These are phyloP conservation scores for Lepus timidus DNA, from an alignment of 2,113 vertebrate genomes.

Conservation along the genomic window DNA sequence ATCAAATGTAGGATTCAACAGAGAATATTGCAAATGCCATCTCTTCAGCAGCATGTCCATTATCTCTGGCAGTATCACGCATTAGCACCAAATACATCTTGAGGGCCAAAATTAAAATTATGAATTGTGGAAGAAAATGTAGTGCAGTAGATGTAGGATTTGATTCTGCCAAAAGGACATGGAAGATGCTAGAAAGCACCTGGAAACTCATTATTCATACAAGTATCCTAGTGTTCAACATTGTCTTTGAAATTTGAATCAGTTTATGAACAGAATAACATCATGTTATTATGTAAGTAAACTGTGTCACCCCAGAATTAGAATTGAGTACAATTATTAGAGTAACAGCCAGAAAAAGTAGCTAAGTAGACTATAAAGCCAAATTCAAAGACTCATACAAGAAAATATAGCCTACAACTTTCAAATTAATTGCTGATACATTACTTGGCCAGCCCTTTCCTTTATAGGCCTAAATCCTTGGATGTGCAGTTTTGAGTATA, in stretches of 20 bases:
- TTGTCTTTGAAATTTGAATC: constrained; percentile 30
- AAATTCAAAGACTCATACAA: not conserved
- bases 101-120: constrained; percentile 73
- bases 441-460: not conserved
- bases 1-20: constrained; percentile 68
- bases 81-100: constrained; percentile 42
- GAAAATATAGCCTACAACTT: not conserved
- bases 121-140: constrained; percentile 50
- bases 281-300: not conserved
- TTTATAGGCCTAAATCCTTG: not conserved
- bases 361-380: not conserved
- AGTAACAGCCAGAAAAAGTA: not conserved
- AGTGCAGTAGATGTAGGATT: not conserved
- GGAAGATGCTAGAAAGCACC: not conserved
- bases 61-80: constrained; percentile 68
- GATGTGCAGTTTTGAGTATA: not conserved
- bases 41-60: constrained; percentile 55
- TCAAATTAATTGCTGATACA: not conserved
- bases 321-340: not conserved
- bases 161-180: constrained; percentile 43
- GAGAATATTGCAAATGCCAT: constrained; percentile 52
- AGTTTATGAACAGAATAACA: not conserved
- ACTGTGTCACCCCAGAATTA: not conserved
- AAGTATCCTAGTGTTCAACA: not conserved
- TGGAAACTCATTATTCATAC: not conserved